Conservation (phyloP, 2,888 invertebrate genomes). For the Tuta absoluta region DNA sequence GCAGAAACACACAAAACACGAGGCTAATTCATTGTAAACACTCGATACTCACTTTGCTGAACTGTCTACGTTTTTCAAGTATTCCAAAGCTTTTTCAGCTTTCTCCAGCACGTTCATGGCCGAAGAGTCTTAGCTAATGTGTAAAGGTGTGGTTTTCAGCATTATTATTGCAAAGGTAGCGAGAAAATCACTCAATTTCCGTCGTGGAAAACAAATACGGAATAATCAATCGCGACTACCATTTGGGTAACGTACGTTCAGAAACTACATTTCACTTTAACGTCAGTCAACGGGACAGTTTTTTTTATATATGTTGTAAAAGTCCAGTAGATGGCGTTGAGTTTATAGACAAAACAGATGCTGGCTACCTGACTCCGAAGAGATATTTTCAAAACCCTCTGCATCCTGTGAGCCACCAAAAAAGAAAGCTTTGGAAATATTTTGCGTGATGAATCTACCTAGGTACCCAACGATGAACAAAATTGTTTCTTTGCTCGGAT, state of each 20-base stretch:
- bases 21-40: conserved; percentile 27
- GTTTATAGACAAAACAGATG: no score
- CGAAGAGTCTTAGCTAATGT: conserved; percentile 43
- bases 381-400: no score
- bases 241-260: not conserved
- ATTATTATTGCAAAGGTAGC: conserved; percentile 45
- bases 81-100: conserved; percentile 75
- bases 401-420: no score
- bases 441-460: no score
- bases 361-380: no score
- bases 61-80: conserved; percentile 65
- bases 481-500: no score
- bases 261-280: no score
- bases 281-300: no score
- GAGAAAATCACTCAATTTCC: conserved; percentile 37
- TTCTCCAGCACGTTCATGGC: conserved; percentile 75
- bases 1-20: conserved; percentile 19
- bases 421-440: no score
- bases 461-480: no score
- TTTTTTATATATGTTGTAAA: no score
- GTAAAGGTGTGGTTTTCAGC: conserved; percentile 33
- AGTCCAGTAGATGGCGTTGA: no score
- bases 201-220: conserved; percentile 54
- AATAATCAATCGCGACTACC: conserved; percentile 29
- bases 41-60: conserved; percentile 60